Percentiles rank a stretch among this genome's conserved stretches.
phyloP scores from a whole-genome alignment of 2,888 invertebrate species.

The Caenorhabditis sp. region DNA sequence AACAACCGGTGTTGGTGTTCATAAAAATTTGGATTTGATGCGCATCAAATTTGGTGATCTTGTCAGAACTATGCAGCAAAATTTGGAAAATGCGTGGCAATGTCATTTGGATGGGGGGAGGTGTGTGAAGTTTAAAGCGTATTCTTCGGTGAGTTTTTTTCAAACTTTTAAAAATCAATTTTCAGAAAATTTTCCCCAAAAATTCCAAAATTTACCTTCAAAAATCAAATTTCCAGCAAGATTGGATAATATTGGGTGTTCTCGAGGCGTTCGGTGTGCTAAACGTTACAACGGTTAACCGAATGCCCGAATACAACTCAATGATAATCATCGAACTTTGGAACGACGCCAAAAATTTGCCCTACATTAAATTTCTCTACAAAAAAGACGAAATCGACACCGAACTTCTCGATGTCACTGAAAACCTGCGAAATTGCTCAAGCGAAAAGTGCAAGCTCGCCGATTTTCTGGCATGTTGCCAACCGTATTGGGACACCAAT shows the following conservation, averaged over 20 bases:
- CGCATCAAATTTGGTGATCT: slow-evolving; percentile 24
- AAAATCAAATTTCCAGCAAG: slow-evolving; percentile 29
- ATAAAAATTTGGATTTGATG: slow-evolving; percentile 27
- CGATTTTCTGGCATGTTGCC: background rate
- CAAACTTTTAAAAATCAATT: background rate
- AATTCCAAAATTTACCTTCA: background rate
- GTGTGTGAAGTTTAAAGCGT: slow-evolving; percentile 6
- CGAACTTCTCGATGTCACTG: background rate
- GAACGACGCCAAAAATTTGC: background rate
- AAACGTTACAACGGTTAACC: slow-evolving; percentile 8
- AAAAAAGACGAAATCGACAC: background rate
- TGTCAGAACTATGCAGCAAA: background rate
- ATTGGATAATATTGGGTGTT: slow-evolving; percentile 35
- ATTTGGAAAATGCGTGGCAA: slow-evolving; percentile 6
- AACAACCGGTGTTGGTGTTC: slow-evolving; percentile 24
- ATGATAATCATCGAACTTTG: slow-evolving; percentile 13
- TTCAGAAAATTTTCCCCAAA: background rate
- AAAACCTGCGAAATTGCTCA: background rate
- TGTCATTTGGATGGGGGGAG: background rate
- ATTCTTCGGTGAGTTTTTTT: slow-evolving; percentile 14
- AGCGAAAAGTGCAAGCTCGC: background rate
- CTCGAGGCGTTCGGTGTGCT: slow-evolving; percentile 22
- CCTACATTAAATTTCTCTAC: background rate
- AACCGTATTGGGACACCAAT: background rate
- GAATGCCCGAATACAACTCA: slow-evolving; percentile 32